These are phyloP conservation scores for Lathronympha strigana DNA, from an alignment of 2,888 invertebrate genomes.

Conservation along the genomic window DNA sequence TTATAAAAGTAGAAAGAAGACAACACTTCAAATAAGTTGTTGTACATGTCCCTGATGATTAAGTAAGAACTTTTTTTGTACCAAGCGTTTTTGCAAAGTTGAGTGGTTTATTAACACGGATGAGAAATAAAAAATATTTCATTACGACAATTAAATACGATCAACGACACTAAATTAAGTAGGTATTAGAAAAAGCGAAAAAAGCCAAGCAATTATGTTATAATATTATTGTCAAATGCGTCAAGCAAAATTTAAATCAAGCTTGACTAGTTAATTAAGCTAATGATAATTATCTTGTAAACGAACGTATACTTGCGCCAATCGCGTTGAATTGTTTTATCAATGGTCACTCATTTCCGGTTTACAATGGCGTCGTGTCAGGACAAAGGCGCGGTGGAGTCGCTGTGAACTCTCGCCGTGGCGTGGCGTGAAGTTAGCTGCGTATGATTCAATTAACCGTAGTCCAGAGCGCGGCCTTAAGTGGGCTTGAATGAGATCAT, in stretches of 20 bases:
- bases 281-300: slow-evolving; percentile 2
- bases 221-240: too few relatives aligned
- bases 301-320: neutral
- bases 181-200: too few relatives aligned
- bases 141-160: too few relatives aligned
- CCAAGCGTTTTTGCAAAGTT: too few relatives aligned
- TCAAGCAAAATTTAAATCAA: neutral
- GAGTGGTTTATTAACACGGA: too few relatives aligned
- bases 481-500: slow-evolving; percentile 35
- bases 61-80: too few relatives aligned
- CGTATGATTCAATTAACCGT: slow-evolving; percentile 19
- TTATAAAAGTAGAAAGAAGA: too few relatives aligned
- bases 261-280: neutral
- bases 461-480: slow-evolving; percentile 22
- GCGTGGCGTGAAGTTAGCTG: slow-evolving; percentile 5
- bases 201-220: too few relatives aligned
- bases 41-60: too few relatives aligned
- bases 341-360: slow-evolving; percentile 19
- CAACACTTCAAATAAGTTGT: too few relatives aligned
- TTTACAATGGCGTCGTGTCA: slow-evolving; percentile 13
- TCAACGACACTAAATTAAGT: too few relatives aligned
- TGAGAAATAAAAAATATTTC: too few relatives aligned
- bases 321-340: slow-evolving; percentile 19
- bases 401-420: slow-evolving; percentile 12
- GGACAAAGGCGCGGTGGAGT: slow-evolving; percentile 5